Evolutionary conservation across 2,888 invertebrate genomes (phyloP).

Genomic region (Drosophila mimetica): DNA sequence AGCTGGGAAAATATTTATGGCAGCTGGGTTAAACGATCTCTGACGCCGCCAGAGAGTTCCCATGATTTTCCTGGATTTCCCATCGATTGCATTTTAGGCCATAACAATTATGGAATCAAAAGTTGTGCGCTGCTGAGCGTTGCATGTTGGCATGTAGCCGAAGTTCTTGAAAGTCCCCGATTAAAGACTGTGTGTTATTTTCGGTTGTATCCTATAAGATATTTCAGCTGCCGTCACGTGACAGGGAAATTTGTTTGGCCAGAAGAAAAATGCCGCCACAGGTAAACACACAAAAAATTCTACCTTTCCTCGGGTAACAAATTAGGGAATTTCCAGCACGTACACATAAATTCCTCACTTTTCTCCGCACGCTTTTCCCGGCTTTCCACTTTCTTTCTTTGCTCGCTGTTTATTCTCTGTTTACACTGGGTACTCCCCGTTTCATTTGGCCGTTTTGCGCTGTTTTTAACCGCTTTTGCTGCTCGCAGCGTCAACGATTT

Average conservation of each 20-base stretch:
- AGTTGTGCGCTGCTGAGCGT: slow-evolving; percentile 3
- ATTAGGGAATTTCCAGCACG: slow-evolving; percentile 72
- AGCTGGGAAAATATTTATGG: slow-evolving; percentile 58
- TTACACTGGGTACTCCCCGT: not conserved
- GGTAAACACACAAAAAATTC: slow-evolving; percentile 47
- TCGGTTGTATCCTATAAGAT: slow-evolving; percentile 20
- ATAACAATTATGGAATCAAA: slow-evolving; percentile 69
- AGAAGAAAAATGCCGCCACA: slow-evolving; percentile 48
- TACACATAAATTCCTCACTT: slow-evolving; percentile 61
- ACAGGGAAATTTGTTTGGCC: slow-evolving; percentile 59
- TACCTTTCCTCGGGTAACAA: slow-evolving; percentile 20
- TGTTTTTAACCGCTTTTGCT: slow-evolving; percentile 18
- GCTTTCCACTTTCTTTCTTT: slow-evolving; percentile 25
- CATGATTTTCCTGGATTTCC: slow-evolving; percentile 19
- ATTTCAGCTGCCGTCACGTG: slow-evolving; percentile 56
- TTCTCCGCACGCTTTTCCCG: slow-evolving; percentile 39
- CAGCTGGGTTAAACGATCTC: slow-evolving; percentile 57
- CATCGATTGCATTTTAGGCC: slow-evolving; percentile 36
- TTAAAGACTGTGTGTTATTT: slow-evolving; percentile 26
- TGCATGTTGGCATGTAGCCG: slow-evolving; percentile 17
- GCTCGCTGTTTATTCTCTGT: slow-evolving; percentile 16
- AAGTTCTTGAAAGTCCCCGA: slow-evolving; percentile 47
- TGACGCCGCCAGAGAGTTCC: slow-evolving; percentile 33
- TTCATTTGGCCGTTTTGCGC: slow-evolving; percentile 2
- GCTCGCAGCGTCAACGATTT: slow-evolving; percentile 46